phyloP scores from a whole-genome alignment of 2,113 vertebrate genomes.

The Lamprologus callipterus region DNA sequence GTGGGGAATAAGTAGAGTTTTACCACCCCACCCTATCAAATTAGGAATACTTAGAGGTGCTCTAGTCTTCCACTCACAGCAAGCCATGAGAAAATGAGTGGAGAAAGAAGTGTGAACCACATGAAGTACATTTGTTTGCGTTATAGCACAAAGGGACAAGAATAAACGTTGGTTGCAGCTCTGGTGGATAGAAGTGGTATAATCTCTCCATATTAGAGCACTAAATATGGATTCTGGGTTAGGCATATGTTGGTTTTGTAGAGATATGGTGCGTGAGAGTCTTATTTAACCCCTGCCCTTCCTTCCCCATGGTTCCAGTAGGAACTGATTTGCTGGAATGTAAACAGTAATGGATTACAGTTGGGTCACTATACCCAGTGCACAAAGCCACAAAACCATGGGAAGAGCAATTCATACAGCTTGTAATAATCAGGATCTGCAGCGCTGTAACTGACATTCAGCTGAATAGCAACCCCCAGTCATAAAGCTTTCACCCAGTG shows the following conservation, averaged over 20 bases:
- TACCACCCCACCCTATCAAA: slow-evolving; percentile 9
- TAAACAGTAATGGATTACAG: slow-evolving; percentile 60
- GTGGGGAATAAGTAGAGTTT: slow-evolving; percentile 20
- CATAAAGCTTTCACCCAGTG: background rate
- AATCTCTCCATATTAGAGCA: background rate
- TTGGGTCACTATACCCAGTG: slow-evolving; percentile 46
- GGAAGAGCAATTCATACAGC: slow-evolving; percentile 35
- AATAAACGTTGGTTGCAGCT: background rate
- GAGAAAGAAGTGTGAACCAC: background rate
- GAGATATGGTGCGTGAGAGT: slow-evolving; percentile 43
- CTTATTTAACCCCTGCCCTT: slow-evolving; percentile 55
- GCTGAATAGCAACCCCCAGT: background rate
- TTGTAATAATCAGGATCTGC: slow-evolving; percentile 37
- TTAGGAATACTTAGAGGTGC: slow-evolving; percentile 27
- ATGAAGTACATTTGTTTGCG: background rate
- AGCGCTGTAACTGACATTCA: background rate
- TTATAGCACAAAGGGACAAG: background rate
- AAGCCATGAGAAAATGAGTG: background rate
- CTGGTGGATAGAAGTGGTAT: background rate
- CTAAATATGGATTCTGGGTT: slow-evolving; percentile 5
- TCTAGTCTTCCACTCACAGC: background rate
- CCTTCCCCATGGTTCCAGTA: slow-evolving; percentile 53
- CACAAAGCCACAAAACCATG: slow-evolving; percentile 52
- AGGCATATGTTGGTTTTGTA: slow-evolving; percentile 21
- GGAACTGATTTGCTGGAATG: slow-evolving; percentile 65